Percentiles rank a stretch among this genome's conserved stretches.
phyloP scores from a whole-genome alignment of 1,140 invertebrate species.

The Campodea augens region DNA sequence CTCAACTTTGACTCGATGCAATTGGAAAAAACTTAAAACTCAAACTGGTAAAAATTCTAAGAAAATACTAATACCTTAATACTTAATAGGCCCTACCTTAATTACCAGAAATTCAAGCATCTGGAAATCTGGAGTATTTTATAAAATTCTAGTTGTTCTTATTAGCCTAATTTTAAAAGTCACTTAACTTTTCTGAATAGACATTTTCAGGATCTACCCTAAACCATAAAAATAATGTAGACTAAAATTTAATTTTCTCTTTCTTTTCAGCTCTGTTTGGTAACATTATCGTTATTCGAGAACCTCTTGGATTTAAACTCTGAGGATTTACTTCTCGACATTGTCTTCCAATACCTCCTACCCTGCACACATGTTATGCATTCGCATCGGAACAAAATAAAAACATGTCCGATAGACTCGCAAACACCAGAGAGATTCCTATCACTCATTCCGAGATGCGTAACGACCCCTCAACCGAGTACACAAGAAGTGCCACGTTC shows the following conservation, averaged over 20 bases:
- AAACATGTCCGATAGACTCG: conserved; percentile 59
- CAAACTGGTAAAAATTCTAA: too few relatives aligned
- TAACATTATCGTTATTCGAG: conserved; percentile 75
- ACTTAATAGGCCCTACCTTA: too few relatives aligned
- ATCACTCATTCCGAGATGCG: conserved; percentile 43
- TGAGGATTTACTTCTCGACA: conserved; percentile 90
- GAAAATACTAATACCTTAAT: too few relatives aligned
- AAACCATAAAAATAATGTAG: too few relatives aligned
- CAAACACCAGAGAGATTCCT: conserved; percentile 68
- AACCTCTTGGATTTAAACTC: conserved; percentile 81
- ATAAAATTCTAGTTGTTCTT: too few relatives aligned
- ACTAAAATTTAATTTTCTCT: conserved; percentile 18
- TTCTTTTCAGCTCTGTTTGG: conserved; percentile 56
- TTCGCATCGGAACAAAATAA: conserved; percentile 50
- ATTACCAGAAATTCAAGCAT: too few relatives aligned
- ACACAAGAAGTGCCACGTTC: too few relatives aligned
- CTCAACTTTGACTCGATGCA: too few relatives aligned
- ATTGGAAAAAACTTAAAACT: too few relatives aligned
- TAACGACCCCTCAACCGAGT: conserved; percentile 7
- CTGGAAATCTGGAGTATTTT: too few relatives aligned
- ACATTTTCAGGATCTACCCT: too few relatives aligned
- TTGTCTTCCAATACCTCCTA: conserved; percentile 68
- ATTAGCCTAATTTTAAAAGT: neutral
- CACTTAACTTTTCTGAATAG: neutral
- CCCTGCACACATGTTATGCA: conserved; percentile 81